Conservation (phyloP, 2,113 vertebrate species). For the Sminthopsis crassicaudata region DNA sequence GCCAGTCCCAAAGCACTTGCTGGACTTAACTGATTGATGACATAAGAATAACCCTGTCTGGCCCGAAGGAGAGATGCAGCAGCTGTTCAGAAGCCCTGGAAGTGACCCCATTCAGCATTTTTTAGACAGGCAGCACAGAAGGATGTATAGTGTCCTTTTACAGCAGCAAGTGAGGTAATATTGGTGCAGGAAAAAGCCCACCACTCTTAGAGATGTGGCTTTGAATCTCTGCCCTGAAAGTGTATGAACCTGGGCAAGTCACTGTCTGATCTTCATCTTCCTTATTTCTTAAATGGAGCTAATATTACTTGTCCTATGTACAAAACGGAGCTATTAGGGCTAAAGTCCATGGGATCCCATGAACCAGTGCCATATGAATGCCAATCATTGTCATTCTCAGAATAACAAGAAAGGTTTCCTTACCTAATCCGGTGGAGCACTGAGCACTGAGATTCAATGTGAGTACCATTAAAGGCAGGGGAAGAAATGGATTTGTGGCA, state of each 20-base stretch:
- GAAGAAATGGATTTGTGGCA: not conserved
- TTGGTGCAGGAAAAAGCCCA: not conserved
- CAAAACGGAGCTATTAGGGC: not conserved
- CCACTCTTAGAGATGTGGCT: not conserved
- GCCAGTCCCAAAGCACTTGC: slow-evolving; percentile 70
- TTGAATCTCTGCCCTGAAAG: not conserved
- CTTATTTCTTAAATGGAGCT: not conserved
- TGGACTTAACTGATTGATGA: slow-evolving; percentile 62
- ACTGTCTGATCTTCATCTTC: not conserved
- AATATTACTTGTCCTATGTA: not conserved
- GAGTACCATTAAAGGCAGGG: not conserved
- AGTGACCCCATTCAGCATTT: slow-evolving; percentile 72
- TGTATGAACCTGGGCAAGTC: not conserved
- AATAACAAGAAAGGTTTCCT: slow-evolving; percentile 53
- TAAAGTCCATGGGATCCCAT: not conserved
- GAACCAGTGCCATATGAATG: not conserved
- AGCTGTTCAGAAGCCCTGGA: slow-evolving; percentile 67
- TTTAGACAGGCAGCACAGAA: slow-evolving; percentile 70
- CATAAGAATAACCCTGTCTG: slow-evolving; percentile 56
- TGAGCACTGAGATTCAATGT: slow-evolving; percentile 10
- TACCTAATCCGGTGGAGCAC: slow-evolving; percentile 23
- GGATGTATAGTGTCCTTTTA: slow-evolving; percentile 69
- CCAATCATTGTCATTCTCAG: not conserved
- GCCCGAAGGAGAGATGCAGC: slow-evolving; percentile 37
- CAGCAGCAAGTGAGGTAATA: slow-evolving; percentile 8